Conservation (phyloP, 2,797 vertebrate species). For the Cynopterus sphinx region DNA sequence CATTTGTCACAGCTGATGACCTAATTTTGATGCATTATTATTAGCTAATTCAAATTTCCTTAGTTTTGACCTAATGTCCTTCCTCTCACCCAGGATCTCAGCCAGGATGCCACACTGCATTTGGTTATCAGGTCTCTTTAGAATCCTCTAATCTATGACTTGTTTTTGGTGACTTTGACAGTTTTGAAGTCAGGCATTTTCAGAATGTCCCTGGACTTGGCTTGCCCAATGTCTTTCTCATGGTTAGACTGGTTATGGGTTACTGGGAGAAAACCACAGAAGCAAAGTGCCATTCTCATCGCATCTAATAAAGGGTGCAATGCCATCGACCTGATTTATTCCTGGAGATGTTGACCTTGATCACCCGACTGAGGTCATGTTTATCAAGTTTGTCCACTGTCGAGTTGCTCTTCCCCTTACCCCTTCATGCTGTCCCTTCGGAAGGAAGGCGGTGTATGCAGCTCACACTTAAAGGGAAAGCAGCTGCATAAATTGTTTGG, state of each 20-base stretch:
- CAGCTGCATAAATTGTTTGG: not conserved
- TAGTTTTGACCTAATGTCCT: not conserved
- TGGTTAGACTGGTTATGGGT: not conserved
- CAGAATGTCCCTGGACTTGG: not conserved
- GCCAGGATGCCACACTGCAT: not conserved
- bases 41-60: not conserved
- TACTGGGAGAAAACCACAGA: not conserved
- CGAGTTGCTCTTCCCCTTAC: not conserved
- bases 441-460: not conserved
- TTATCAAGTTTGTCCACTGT: not conserved
- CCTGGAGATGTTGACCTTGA: not conserved
- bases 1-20: not conserved
- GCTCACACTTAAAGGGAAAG: not conserved
- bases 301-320: not conserved
- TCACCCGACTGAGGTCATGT: not conserved
- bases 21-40: not conserved
- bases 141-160: not conserved
- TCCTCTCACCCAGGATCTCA: not conserved
- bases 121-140: not conserved
- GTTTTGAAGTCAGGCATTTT: not conserved
- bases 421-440: not conserved
- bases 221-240: not conserved
- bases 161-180: not conserved
- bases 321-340: not conserved
- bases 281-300: not conserved